Evolutionary conservation across 2,888 invertebrate species (phyloP), one percentile per base, ranked within the genome.

Genomic region (Nemotelus pantherinus): DNA sequence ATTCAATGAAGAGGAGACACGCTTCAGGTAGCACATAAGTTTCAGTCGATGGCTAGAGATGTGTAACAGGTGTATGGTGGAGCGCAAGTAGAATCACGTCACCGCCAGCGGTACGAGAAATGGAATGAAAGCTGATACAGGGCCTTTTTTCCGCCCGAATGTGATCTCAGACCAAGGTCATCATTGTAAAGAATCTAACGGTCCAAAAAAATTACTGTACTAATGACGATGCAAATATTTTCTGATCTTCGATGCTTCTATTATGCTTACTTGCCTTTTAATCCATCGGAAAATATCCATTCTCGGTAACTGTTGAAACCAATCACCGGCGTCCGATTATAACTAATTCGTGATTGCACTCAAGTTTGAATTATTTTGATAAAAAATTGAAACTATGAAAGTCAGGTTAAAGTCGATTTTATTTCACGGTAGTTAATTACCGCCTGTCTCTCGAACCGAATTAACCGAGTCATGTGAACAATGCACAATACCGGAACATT

Each of bases 1-100:
- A 63, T 74, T 74, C 74, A 74, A 75, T 78, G 65, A 65, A 57
- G 76, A 78, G 78, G 78, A 78, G 78, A 78, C 74, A 78, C 77
- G 78, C 71, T 78, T 67, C 71, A 78, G 65, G 71, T 60, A 65
- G 44, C 78, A 78, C 67, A 71, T 63, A 76, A 71, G 53, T 72
- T 77, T 58, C 64, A 77, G 65, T 64, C 67, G 74, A n/a, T 53
- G 3, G 55, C 25, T 39, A 63, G 63, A 41, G 39, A 25, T 68
- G 50, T 41, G 7, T 41, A 47, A 47, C 74, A 74, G 74, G 74
- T 74, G 63, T 48, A 45, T 48, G 47, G 48, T 10, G 70, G 7
- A 4, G 53, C 25, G 58, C 63, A 74, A 53, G 72, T 58, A n/a
- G 58, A 72, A 60, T 60, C 72, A 10, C 71, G 58, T 58, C 67